Conservation (phyloP, 2,888 invertebrate genomes). For the Bugula neritina region DNA sequence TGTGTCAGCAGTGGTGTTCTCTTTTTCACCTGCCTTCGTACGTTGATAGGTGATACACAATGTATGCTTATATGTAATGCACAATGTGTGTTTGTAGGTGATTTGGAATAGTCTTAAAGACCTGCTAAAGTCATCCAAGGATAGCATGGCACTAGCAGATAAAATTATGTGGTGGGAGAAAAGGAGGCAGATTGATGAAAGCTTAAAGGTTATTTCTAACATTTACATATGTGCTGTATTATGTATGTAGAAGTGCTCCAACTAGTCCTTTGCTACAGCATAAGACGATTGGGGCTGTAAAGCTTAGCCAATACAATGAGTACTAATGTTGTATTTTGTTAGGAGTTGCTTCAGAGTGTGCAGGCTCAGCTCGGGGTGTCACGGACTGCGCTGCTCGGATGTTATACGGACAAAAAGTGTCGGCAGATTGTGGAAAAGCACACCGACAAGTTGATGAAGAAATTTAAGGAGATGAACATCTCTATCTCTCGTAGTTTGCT, state of each 20-base stretch:
- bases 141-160: constrained; percentile 35
- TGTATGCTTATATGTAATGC: no score
- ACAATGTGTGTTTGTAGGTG: not conserved
- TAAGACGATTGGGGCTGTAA: not conserved
- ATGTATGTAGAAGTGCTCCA: no score
- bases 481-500: not conserved
- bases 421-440: constrained; percentile 1
- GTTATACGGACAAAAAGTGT: constrained; percentile 32
- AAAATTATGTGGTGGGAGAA: constrained; percentile 41
- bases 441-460: not conserved
- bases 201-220: constrained; percentile 39
- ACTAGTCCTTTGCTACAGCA: not conserved
- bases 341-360: not conserved
- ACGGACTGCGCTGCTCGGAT: constrained; percentile 2
- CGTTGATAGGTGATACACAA: no score
- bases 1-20: no score
- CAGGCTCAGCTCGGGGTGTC: constrained; percentile 1
- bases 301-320: not conserved
- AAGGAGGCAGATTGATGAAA: constrained; percentile 35
- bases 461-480: not conserved
- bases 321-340: not conserved
- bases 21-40: no score
- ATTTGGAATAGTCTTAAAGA: constrained; percentile 33
- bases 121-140: constrained; percentile 34
- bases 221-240: no score